Evolutionary conservation across 2,797 vertebrate species (phyloP).

Genomic region (Gouania willdenowi): DNA sequence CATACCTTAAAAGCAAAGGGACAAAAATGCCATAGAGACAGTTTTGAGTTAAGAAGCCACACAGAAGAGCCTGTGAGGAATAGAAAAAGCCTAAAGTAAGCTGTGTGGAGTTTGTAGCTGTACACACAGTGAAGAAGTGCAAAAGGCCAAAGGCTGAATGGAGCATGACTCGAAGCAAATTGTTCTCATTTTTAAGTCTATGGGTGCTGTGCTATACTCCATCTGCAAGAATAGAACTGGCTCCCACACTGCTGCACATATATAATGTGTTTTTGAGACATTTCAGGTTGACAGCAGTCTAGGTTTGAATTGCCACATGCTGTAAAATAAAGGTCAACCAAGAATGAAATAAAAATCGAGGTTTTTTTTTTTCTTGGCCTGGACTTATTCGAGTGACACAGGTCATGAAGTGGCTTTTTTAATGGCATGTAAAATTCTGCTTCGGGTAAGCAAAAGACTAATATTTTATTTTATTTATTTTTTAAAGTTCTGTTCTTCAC

Average conservation of each 20-base stretch:
- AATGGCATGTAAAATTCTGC: no score
- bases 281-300: neutral
- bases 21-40: neutral
- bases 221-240: constrained; percentile 8
- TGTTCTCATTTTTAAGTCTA: constrained; percentile 40
- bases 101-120: constrained; percentile 7
- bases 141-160: constrained; percentile 18
- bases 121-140: constrained; percentile 1
- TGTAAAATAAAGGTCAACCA: constrained; percentile 13
- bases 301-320: neutral
- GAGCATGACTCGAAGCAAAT: constrained; percentile 39
- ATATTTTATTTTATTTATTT: no score
- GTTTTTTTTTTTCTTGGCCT: no score
- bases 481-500: no score
- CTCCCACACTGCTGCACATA: constrained; percentile 2
- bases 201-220: constrained; percentile 12
- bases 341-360: neutral
- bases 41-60: neutral
- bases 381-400: no score
- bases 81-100: constrained; percentile 3
- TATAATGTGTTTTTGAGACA: constrained; percentile 7
- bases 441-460: no score
- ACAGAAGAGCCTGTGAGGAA: constrained; percentile 10
- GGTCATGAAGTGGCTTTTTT: no score
- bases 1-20: constrained; percentile 27